Evolutionary conservation across 2,113 vertebrate genomes (phyloP).

Genomic region (Caracal caracal): DNA sequence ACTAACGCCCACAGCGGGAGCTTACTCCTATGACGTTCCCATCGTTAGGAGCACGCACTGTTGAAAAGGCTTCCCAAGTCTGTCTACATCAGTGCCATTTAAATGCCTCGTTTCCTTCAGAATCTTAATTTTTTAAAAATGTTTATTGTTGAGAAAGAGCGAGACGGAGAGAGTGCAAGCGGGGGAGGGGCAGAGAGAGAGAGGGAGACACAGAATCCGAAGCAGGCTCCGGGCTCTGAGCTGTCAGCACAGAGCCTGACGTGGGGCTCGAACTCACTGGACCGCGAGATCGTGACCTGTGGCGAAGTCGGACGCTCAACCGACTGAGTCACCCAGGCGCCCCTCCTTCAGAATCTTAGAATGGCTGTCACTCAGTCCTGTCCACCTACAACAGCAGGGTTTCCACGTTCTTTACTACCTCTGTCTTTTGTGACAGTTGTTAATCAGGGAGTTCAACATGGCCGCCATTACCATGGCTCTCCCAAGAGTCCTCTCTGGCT

Average conservation of each 20-base stretch:
- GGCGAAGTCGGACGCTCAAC: too few relatives aligned
- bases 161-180: too few relatives aligned
- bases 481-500: background rate
- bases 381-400: background rate
- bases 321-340: too few relatives aligned
- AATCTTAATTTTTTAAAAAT: background rate
- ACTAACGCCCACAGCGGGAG: background rate
- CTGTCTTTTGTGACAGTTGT: conserved; percentile 29
- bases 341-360: conserved; percentile 42
- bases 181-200: too few relatives aligned
- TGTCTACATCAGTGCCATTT: background rate
- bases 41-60: background rate
- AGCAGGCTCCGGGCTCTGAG: too few relatives aligned
- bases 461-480: background rate
- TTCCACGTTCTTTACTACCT: conserved; percentile 6
- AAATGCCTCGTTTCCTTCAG: conserved; percentile 38
- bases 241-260: too few relatives aligned
- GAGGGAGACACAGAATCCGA: too few relatives aligned
- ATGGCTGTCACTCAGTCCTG: background rate
- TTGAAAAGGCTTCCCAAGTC: conserved; percentile 8
- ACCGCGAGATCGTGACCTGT: too few relatives aligned
- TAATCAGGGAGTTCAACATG: background rate
- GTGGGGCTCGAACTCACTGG: too few relatives aligned
- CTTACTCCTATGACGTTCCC: background rate
- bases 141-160: too few relatives aligned